phyloP scores from a whole-genome alignment of 2,797 vertebrate species.

The Nyctibius grandis region DNA sequence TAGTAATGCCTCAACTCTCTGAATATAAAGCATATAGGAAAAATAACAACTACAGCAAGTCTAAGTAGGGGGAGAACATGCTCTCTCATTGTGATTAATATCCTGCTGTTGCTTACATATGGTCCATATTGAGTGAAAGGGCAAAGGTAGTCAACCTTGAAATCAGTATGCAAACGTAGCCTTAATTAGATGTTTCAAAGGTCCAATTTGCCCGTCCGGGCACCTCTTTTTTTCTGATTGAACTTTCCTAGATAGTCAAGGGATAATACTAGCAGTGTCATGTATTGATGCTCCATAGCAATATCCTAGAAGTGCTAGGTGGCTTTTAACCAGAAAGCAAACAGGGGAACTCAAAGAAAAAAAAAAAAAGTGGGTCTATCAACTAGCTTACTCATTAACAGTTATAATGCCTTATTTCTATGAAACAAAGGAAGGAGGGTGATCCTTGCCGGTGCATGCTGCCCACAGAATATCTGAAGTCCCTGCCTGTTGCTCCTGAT shows the following conservation, averaged over 20 bases:
- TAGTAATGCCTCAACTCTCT: background rate
- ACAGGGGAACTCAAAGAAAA: background rate
- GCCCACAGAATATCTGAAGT: conserved; percentile 19
- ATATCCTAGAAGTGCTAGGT: background rate
- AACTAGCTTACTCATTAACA: conserved; percentile 45
- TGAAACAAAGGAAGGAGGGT: conserved; percentile 19
- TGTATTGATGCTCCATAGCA: background rate
- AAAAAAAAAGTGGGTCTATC: background rate
- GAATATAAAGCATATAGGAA: background rate
- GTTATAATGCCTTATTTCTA: conserved; percentile 21
- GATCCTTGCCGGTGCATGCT: background rate
- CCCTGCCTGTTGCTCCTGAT: background rate
- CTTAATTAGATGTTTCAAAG: conserved; percentile 38
- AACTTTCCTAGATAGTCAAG: background rate
- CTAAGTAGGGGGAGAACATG: background rate
- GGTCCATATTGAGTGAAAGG: background rate
- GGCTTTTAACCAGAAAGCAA: background rate
- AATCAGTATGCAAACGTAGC: background rate
- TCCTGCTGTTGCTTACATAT: conserved; percentile 14
- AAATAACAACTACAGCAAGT: background rate
- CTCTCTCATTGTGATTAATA: background rate
- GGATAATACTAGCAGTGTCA: background rate
- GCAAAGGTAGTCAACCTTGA: conserved; percentile 38
- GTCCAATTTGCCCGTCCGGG: background rate
- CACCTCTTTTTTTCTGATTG: background rate